Evolutionary conservation across 2,113 vertebrate genomes (phyloP).

Genomic region (Colius striatus): DNA sequence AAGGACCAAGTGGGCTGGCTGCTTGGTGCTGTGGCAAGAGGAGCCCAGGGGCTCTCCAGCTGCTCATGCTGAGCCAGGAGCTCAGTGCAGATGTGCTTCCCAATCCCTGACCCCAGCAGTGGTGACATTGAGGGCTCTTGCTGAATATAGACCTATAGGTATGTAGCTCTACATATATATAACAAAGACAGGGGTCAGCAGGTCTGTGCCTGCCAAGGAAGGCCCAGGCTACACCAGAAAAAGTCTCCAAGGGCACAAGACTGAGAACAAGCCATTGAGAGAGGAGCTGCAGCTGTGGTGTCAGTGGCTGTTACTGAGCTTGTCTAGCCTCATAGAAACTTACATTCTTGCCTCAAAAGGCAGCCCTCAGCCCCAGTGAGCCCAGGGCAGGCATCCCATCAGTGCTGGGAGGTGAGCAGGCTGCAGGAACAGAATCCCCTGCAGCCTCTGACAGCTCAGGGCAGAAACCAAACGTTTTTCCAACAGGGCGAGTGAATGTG

Average conservation of each 20-base stretch:
- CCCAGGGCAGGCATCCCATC: not conserved
- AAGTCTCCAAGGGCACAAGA: not conserved
- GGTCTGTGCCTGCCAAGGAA: not conserved
- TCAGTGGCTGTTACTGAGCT: not conserved
- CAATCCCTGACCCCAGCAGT: rapidly evolving
- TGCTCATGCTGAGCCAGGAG: not conserved
- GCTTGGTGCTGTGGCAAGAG: not conserved
- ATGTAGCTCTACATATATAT: rapidly evolving
- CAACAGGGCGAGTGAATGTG: not conserved
- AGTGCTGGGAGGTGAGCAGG: not conserved
- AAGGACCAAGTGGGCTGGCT: not conserved
- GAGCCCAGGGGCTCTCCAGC: not conserved
- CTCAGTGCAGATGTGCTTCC: too few relatives aligned
- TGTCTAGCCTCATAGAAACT: not conserved
- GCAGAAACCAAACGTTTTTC: not conserved
- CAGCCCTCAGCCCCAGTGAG: not conserved
- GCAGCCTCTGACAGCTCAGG: not conserved
- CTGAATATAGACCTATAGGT: rapidly evolving
- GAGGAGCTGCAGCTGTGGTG: rapidly evolving
- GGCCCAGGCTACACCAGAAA: not conserved
- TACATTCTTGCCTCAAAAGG: not conserved
- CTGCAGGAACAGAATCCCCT: not conserved
- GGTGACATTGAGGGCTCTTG: not conserved
- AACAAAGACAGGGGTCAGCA: not conserved
- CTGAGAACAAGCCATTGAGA: not conserved